These are phyloP conservation scores for Peucedramus taeniatus DNA, from an alignment of 2,113 vertebrate species.

Conservation along the genomic window DNA sequence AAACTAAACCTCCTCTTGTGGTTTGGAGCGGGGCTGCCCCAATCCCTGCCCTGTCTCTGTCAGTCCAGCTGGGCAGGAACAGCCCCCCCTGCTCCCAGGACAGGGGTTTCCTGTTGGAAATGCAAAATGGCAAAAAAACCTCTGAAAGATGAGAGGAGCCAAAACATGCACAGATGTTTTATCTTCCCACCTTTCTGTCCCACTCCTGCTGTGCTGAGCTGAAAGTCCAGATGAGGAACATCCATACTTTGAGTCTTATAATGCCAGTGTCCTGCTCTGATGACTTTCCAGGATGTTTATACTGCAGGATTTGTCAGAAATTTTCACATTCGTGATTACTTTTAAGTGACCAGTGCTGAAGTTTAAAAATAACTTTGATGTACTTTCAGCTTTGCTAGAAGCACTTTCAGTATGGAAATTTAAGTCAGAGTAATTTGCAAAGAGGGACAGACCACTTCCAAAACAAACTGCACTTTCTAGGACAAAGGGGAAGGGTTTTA, in stretches of 20 bases:
- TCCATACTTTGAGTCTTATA: not conserved
- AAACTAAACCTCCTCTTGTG: not conserved
- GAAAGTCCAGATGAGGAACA: not conserved
- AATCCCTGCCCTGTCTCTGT: not conserved
- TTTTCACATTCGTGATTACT: not conserved
- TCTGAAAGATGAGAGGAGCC: not conserved
- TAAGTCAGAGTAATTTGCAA: not conserved
- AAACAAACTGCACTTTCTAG: not conserved
- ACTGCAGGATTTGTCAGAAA: not conserved
- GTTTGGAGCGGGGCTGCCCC: not conserved
- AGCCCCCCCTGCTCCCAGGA: rapidly evolving
- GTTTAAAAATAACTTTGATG: not conserved
- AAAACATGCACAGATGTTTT: not conserved
- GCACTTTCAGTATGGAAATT: not conserved
- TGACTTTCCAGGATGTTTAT: not conserved
- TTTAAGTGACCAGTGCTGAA: not conserved
- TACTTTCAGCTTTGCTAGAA: not conserved
- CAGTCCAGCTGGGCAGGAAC: not conserved
- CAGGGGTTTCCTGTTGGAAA: not conserved
- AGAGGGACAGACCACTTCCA: not conserved
- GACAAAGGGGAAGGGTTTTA: not conserved
- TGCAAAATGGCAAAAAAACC: not conserved
- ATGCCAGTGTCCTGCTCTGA: not conserved
- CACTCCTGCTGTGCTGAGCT: not conserved
- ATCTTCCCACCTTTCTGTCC: not conserved